Evolutionary conservation across 1,140 invertebrate species (phyloP).

Genomic region (Monochamus saltuarius): DNA sequence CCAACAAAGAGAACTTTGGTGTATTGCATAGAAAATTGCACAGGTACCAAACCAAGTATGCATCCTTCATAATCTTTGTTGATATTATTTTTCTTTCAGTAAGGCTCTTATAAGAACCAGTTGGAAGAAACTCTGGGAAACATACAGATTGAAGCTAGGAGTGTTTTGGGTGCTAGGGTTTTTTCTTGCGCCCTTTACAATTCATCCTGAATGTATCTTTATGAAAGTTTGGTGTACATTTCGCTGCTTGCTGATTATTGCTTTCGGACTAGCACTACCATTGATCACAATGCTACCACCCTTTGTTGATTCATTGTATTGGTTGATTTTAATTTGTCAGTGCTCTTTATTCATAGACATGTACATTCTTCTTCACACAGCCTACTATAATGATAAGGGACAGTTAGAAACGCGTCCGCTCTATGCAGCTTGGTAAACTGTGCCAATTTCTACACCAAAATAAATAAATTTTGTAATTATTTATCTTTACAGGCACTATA

Average conservation of each 20-base stretch:
- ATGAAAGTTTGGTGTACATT: slow-evolving; percentile 6
- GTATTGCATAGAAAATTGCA: background rate
- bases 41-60: background rate
- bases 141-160: slow-evolving; percentile 7
- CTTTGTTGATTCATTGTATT: slow-evolving; percentile 4
- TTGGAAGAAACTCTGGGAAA: slow-evolving; percentile 2
- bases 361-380: slow-evolving; percentile 7
- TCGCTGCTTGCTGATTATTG: background rate
- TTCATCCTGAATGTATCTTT: slow-evolving; percentile 15
- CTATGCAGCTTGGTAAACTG: slow-evolving; percentile 11
- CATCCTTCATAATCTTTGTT: background rate
- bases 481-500: slow-evolving; percentile 7
- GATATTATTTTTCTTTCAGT: background rate
- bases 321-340: slow-evolving; percentile 7
- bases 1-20: background rate
- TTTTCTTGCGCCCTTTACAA: slow-evolving; percentile 1
- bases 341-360: slow-evolving; percentile 9
- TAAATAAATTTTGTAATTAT: no score
- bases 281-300: background rate
- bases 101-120: background rate
- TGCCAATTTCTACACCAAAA: no score
- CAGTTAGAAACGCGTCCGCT: slow-evolving; percentile 7
- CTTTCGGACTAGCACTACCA: background rate
- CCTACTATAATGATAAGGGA: slow-evolving; percentile 5
- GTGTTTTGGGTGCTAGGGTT: slow-evolving; percentile 3